Evolutionary conservation across 2,797 vertebrate genomes (phyloP), one percentile per base, ranked within the genome.

Genomic region (Remorina albescens): DNA sequence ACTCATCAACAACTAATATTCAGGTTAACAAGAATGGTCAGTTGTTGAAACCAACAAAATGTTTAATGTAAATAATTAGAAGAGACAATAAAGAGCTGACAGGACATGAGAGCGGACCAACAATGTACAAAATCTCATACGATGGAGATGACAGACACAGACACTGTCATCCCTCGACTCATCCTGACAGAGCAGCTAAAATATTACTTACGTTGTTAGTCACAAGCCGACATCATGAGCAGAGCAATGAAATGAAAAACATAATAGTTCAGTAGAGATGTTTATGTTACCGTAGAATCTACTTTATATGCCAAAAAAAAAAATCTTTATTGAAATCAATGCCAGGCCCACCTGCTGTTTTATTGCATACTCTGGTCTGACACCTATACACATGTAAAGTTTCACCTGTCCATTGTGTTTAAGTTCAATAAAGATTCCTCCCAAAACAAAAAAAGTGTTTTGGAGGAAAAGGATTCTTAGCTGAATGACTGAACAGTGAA

Each of bases 401-500:
- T 76, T 25, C 59, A 54, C 15, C 47, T 64, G 46, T 54, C 7
- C 51, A 58, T n/a, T n/a, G 3, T 47, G 63, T 62, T 37, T 42
- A 2, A 46, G 25, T 37, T 63, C 51, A 57, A 58, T 39, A 55
- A 26, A 36, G n/a, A 32, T 60, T 37, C 36, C 26, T 42, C 55
- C 30, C 3, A 50, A 80, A 84, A 66, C 51, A 81, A 61, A 21
- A 57, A 77, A 75, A 55, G n/a, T 15, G n/a, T 55, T 76, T 64
- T 23, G 12, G 37, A 49, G 36, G 19, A 26, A 12, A 21, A 23
- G 28, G 36, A 41, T 57, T 81, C n/a, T 68, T 25, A 79, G 67
- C 41, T 74, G 47, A 78, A 87, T 84, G 84, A 86, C 71, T 71
- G 36, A 77, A 67, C 46, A 64, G 56, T 66, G 57, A 8, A 83